Percentiles rank a stretch among this genome's conserved stretches.
phyloP scores from a whole-genome alignment of 2,113 vertebrate species.

The Polyodon spathula region DNA sequence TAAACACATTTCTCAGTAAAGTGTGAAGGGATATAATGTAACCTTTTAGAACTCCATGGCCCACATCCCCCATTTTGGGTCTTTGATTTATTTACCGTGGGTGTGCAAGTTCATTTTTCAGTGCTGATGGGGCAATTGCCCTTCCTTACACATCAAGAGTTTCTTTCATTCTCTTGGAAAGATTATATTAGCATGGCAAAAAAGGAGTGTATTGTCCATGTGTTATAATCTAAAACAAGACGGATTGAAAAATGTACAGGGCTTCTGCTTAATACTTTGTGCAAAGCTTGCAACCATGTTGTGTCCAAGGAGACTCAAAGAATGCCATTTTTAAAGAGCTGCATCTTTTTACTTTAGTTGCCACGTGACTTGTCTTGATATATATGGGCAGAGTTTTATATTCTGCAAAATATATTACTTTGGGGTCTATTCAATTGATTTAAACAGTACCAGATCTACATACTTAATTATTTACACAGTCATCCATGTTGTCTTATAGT shows the following conservation, averaged over 20 bases:
- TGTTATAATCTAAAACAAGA: constrained; percentile 23
- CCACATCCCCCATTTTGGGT: constrained; percentile 11
- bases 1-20: no score
- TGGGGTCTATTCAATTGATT: no score
- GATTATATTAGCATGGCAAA: constrained; percentile 23
- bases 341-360: background rate
- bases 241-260: constrained; percentile 11
- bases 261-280: background rate
- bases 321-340: constrained; percentile 15
- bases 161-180: constrained; percentile 32
- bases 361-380: background rate
- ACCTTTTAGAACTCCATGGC: constrained; percentile 9
- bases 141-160: constrained; percentile 18
- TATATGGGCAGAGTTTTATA: no score
- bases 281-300: constrained; percentile 15
- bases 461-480: no score
- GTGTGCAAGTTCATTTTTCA: constrained; percentile 18
- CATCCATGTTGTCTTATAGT: no score
- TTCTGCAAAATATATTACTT: no score
- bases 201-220: constrained; percentile 17
- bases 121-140: constrained; percentile 21
- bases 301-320: constrained; percentile 21
- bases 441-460: no score
- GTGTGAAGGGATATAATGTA: no score
- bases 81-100: constrained; percentile 32